Evolutionary conservation across 2,797 vertebrate genomes (phyloP).

Genomic region (Macropus fuliginosus): DNA sequence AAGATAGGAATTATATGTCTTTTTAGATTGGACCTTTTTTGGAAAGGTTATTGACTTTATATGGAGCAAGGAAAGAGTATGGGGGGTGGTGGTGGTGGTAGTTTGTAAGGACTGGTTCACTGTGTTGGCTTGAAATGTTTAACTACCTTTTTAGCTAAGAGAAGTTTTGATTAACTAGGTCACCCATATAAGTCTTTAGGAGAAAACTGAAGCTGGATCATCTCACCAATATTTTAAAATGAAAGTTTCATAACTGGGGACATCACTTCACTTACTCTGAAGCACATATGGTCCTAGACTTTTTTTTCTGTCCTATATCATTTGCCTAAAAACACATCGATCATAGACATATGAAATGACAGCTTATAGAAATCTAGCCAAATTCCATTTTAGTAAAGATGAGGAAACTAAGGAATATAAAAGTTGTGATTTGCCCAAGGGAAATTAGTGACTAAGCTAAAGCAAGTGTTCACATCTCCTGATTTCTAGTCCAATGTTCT

Average conservation of each 20-base stretch:
- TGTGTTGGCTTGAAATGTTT: not conserved
- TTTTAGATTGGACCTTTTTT: not conserved
- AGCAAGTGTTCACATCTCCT: not conserved
- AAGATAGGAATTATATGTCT: not conserved
- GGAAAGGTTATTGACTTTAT: not conserved
- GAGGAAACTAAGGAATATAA: not conserved
- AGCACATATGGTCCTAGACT: slow-evolving; percentile 4
- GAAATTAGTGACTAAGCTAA: not conserved
- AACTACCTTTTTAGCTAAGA: not conserved
- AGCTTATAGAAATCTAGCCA: slow-evolving; percentile 1
- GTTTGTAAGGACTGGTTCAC: not conserved
- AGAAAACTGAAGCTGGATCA: slow-evolving; percentile 29
- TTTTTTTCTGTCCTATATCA: slow-evolving; percentile 1
- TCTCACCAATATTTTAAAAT: slow-evolving; percentile 23
- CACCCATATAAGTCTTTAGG: slow-evolving; percentile 19
- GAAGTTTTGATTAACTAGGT: slow-evolving; percentile 31
- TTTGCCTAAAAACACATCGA: not conserved
- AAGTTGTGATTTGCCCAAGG: not conserved
- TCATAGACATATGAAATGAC: slow-evolving; percentile 19
- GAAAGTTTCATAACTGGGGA: slow-evolving; percentile 23
- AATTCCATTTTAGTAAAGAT: not conserved
- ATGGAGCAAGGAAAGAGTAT: too few species aligned
- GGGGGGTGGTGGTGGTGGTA: too few species aligned
- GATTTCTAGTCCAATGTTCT: not conserved
- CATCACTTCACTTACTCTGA: slow-evolving; percentile 27